Percentiles rank a stretch among this genome's conserved stretches.
These are phyloP conservation scores for Drosophila stalkeri DNA, from an alignment of 2,888 invertebrate species.

Conservation along the genomic window DNA sequence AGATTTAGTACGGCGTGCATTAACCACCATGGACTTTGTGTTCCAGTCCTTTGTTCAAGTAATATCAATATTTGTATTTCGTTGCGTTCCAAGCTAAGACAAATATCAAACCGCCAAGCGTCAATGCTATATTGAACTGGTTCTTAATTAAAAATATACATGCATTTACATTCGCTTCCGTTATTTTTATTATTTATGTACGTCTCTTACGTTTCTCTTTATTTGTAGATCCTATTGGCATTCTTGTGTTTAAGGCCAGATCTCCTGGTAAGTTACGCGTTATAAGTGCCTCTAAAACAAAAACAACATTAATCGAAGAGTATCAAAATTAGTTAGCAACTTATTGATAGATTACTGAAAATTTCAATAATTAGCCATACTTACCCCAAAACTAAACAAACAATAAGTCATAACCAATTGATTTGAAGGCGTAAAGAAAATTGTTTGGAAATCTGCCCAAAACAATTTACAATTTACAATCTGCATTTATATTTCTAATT, in stretches of 20 bases:
- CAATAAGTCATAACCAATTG: slow-evolving; percentile 24
- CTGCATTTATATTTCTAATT: slow-evolving; percentile 26
- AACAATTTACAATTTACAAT: slow-evolving; percentile 5
- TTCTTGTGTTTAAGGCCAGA: slow-evolving; percentile 91
- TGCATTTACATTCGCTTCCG: slow-evolving; percentile 44
- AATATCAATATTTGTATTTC: slow-evolving; percentile 41
- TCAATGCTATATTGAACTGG: slow-evolving; percentile 22
- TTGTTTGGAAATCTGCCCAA: slow-evolving; percentile 22
- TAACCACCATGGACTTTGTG: slow-evolving; percentile 53
- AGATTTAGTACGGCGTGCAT: slow-evolving; percentile 41
- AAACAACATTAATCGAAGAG: slow-evolving; percentile 39
- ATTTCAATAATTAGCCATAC: slow-evolving; percentile 36
- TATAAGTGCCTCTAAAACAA: slow-evolving; percentile 74
- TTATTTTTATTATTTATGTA: slow-evolving; percentile 82
- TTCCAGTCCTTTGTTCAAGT: slow-evolving; percentile 56
- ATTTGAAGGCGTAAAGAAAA: slow-evolving; percentile 26
- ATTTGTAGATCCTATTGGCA: slow-evolving; percentile 91
- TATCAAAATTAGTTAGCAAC: slow-evolving; percentile 29
- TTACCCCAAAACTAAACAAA: slow-evolving; percentile 45
- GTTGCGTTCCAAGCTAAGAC: slow-evolving; percentile 14
- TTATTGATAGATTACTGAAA: slow-evolving; percentile 13
- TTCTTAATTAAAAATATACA: slow-evolving; percentile 37
- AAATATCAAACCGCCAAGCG: slow-evolving; percentile 6
- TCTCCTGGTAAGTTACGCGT: slow-evolving; percentile 89
- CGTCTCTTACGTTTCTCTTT: slow-evolving; percentile 87